Base-by-base conservation (phyloP, 1,140 invertebrate species). In the Hycleus cichorii region DNA sequence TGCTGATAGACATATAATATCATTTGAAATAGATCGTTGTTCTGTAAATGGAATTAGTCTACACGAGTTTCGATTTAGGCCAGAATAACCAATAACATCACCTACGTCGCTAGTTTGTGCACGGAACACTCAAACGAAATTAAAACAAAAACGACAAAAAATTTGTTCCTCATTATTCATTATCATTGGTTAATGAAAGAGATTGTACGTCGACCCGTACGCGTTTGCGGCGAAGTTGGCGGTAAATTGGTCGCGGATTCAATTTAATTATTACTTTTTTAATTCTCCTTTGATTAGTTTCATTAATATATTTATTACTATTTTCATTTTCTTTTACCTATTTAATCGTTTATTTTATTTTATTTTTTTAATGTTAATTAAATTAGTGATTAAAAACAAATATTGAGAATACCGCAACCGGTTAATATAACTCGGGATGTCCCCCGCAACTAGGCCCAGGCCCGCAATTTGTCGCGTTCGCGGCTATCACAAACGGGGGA, bases 51-150 rank as follows among this genome's bases (percentile, higher is more conserved):
- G 69, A 67, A 69, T 72, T 73, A 74, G 70, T 72, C 72, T 74
- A 74, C 65, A 71, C 62, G 65, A 72, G 70, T 74, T 74, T 73
- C 71, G 65, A 68, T 73, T 73, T 74, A 74, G 72, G 72, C 72
- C 72, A 71, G 67, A 66, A 57, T 68, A 68, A 68, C 66, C 66
- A 68, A 66, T 66, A 61, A 61, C 65, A 66, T 68, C 64, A 63
- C 64, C 59, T 67, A 68, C 58, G 59, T 60, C 64, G 53, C 66
- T 68, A 68, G 60, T 67, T 67, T 66, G 68, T 68, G 68, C 68
- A 66, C 60, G 59, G 59, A 66, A 68, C 59, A 64, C 66, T 1
- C 2, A 32, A 32, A 32, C 7, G 4, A 32, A 32, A 32, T 32
- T 32, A 32, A 32, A 32, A 18, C 18, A 18, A 4, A 32, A 32